Evolutionary conservation across 2,113 vertebrate species (phyloP).

Genomic region (Clupea harengus): DNA sequence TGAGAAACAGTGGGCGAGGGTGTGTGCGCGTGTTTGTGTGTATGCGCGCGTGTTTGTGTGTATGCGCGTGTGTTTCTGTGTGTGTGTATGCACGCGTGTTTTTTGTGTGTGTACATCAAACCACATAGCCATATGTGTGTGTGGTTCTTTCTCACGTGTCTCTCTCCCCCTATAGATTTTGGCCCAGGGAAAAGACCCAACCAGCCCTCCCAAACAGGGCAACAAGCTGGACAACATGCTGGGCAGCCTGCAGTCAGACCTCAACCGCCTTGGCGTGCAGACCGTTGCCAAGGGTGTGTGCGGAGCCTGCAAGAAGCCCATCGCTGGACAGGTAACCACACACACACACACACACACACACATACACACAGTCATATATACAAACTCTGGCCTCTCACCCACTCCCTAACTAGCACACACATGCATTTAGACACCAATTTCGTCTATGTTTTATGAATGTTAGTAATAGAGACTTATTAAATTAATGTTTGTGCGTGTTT

Average conservation of each 20-base stretch:
- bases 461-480: neutral
- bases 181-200: slow-evolving; percentile 79
- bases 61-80: neutral
- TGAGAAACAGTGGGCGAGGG: neutral
- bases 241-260: slow-evolving; percentile 91
- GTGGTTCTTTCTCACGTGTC: neutral
- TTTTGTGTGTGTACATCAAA: neutral
- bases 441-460: neutral
- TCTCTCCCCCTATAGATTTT: slow-evolving; percentile 75
- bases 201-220: slow-evolving; percentile 78
- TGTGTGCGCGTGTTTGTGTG: neutral
- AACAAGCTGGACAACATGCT: slow-evolving; percentile 97
- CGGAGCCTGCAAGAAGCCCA: slow-evolving; percentile 95
- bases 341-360: slow-evolving; percentile 3
- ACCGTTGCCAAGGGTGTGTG: slow-evolving; percentile 93
- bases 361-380: neutral
- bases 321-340: slow-evolving; percentile 86
- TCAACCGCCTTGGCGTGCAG: slow-evolving; percentile 90
- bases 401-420: neutral
- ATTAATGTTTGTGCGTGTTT: neutral
- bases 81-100: neutral
- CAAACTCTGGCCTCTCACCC: neutral
- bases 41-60: neutral
- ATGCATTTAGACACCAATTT: neutral
- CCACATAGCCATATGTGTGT: neutral